Base-by-base conservation (phyloP, 2,888 invertebrate species). In the Leuctra nigra region DNA sequence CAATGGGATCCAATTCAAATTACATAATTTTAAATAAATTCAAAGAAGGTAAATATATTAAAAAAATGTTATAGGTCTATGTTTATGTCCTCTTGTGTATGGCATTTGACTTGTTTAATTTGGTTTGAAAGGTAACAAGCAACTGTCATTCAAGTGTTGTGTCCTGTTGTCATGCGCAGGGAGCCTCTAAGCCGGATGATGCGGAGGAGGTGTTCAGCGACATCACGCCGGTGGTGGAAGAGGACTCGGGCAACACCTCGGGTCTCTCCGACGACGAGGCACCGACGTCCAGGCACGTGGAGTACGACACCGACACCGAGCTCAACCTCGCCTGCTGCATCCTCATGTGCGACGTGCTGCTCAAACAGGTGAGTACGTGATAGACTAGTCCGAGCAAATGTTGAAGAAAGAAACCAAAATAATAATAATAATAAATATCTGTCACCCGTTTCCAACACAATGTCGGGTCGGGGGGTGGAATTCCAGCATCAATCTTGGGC, bases 261-360 rank as follows among this genome's bases (percentile, higher is more conserved):
- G 83, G 83, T 39, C 73, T 86, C 60, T 84, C 84, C 1, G 86
- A 86, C 64, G 84, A 86, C 62, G 80, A 83, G 67, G 79, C 77
- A 3, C 80, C 80, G 1, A 75, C 77, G 13, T 77, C 77, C 18
- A 76, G 80, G 47, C 78, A 79, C 61, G 80, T 81, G 59, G 84
- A 85, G 66, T 86, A 86, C 56, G 84, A 86, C 62, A 78, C 80
- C 0, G 85, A 85, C 63, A 78, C 81, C 14, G 86, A 86, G 66
- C 75, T 85, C 54, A 91, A 93, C 70, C 76, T 96, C n/a, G 90
- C 91, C 1, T 96, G 96, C 68, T 97, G 94, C 70, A 92, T 97
- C 63, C 80, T 97, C 36, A 96, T 98, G 94, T 75, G 98, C 61
- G 98, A 99, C 69, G 87, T 97, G 63, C 75, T 96, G 48, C 75